These are phyloP conservation scores for Thereva unica DNA, from an alignment of 2,888 invertebrate genomes.

Conservation along the genomic window DNA sequence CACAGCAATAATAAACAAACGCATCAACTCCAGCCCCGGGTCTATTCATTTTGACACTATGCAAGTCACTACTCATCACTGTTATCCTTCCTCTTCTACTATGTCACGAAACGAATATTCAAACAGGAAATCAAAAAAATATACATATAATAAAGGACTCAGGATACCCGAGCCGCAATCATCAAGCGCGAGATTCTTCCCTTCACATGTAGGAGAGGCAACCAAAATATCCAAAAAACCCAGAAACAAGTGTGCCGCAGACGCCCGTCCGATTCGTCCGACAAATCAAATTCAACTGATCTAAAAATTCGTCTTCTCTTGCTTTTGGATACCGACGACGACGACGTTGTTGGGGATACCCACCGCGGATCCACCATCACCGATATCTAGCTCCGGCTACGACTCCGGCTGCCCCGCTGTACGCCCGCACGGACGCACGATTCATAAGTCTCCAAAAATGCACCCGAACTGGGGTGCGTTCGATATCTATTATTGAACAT, in stretches of 20 bases:
- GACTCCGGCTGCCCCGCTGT: too few species aligned
- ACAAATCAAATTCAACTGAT: constrained; percentile 26
- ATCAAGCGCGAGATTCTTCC: constrained; percentile 14
- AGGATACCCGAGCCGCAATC: background rate
- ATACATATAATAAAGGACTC: too few species aligned
- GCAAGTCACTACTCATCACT: constrained; percentile 10
- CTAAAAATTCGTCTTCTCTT: constrained; percentile 8
- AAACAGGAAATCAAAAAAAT: background rate
- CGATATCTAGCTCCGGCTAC: too few species aligned
- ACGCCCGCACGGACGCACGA: too few species aligned
- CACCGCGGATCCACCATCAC: too few species aligned
- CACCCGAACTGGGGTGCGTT: too few species aligned
- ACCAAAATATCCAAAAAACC: too few species aligned
- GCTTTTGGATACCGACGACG: too few species aligned
- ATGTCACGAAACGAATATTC: constrained; percentile 6
- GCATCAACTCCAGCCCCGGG: constrained; percentile 1
- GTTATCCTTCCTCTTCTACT: constrained; percentile 10
- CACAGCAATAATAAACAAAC: constrained; percentile 22
- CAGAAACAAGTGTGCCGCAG: background rate
- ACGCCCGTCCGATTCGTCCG: constrained; percentile 18
- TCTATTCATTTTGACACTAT: constrained; percentile 13
- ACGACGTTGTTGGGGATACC: too few species aligned
- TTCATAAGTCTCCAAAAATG: too few species aligned
- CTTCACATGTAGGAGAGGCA: background rate
- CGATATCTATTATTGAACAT: too few species aligned